These are phyloP conservation scores for Cheilosia urbana DNA, from an alignment of 2,888 invertebrate species.

Conservation along the genomic window DNA sequence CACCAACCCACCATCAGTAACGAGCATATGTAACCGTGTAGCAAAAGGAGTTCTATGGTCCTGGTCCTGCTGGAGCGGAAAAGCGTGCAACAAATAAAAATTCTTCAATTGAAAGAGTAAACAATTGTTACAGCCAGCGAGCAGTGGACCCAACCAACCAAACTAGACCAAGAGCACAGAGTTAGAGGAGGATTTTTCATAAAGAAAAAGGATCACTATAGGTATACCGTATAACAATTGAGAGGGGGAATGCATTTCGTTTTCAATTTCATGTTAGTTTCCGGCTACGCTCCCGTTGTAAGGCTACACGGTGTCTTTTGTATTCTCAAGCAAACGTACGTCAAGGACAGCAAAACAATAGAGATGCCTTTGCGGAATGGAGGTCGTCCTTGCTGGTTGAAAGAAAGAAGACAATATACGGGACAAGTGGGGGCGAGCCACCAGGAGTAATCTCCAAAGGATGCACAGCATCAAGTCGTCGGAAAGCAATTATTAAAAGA, in stretches of 20 bases:
- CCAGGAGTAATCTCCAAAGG: constrained; percentile 9
- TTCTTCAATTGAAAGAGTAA: constrained; percentile 71
- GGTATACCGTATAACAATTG: constrained; percentile 45
- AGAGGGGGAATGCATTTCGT: constrained; percentile 66
- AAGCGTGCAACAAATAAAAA: constrained; percentile 73
- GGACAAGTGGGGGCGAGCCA: neutral
- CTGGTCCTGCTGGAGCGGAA: constrained; percentile 40
- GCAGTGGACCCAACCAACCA: constrained; percentile 61
- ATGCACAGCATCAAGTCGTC: constrained; percentile 30
- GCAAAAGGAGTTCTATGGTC: neutral
- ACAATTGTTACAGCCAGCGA: constrained; percentile 65
- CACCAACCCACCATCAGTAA: neutral
- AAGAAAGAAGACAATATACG: neutral
- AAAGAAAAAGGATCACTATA: constrained; percentile 39
- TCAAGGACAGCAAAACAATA: constrained; percentile 2
- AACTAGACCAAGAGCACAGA: constrained; percentile 56
- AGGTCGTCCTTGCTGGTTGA: neutral
- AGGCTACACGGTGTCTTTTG: constrained; percentile 6
- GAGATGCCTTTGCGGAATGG: neutral
- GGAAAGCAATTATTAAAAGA: constrained; percentile 44
- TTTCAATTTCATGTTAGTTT: constrained; percentile 71
- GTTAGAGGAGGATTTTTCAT: neutral
- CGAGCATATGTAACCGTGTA: neutral
- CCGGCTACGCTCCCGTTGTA: constrained; percentile 2
- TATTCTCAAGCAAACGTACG: constrained; percentile 37